Conservation (phyloP, 2,113 vertebrate genomes). For the Chloroceryle aenea region DNA sequence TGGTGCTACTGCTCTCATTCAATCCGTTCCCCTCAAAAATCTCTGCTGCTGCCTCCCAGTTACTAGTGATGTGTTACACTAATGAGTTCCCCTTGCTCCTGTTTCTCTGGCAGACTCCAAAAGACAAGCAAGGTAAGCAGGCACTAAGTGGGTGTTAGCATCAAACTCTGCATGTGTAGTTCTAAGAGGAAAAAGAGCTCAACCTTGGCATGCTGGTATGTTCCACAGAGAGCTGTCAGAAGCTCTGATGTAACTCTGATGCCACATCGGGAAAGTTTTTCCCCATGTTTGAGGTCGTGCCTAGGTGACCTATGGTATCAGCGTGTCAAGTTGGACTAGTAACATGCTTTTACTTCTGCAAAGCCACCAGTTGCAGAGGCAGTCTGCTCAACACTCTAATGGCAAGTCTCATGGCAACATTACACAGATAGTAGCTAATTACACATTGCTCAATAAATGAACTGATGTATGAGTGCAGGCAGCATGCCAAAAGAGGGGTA, state of each 20-base stretch:
- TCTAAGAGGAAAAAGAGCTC: not conserved
- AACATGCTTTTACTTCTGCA: not conserved
- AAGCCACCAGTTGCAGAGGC: not conserved
- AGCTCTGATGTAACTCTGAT: not conserved
- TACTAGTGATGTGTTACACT: not conserved
- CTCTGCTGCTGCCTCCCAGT: not conserved
- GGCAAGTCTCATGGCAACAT: not conserved
- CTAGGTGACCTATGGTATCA: not conserved
- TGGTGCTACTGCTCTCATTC: not conserved
- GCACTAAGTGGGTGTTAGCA: not conserved
- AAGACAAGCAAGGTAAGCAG: not conserved
- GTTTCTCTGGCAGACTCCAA: too few relatives aligned
- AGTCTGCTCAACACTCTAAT: not conserved
- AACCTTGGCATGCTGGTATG: not conserved
- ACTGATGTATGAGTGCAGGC: not conserved
- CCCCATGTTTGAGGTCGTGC: not conserved
- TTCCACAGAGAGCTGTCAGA: not conserved
- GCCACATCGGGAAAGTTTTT: not conserved
- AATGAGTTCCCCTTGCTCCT: too few relatives aligned
- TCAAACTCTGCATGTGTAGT: not conserved
- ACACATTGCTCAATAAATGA: not conserved
- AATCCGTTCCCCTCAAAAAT: not conserved
- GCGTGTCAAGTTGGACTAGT: not conserved
- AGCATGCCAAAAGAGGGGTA: not conserved
- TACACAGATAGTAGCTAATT: not conserved